Evolutionary conservation across 2,888 invertebrate species (phyloP).

Genomic region (Leptopilina syphax): DNA sequence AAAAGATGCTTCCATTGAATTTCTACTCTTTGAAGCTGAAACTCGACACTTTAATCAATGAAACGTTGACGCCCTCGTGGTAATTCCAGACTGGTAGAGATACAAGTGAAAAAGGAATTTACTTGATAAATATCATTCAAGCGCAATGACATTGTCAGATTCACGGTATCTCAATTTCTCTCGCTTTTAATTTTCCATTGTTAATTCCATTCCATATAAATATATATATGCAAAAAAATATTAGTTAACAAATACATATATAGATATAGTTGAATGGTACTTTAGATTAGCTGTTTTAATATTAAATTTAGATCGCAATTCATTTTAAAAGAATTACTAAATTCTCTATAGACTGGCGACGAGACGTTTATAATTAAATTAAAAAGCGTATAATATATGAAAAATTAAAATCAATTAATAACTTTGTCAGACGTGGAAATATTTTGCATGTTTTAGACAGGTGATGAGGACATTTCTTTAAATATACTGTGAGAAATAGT

Average conservation of each 20-base stretch:
- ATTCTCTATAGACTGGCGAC: too few relatives aligned
- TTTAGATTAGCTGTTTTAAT: too few relatives aligned
- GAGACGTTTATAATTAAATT: too few relatives aligned
- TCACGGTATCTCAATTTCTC: background rate
- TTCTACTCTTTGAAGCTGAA: constrained; percentile 28
- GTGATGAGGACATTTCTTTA: background rate
- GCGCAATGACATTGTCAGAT: background rate
- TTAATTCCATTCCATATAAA: background rate
- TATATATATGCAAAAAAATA: background rate
- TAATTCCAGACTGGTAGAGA: constrained; percentile 44
- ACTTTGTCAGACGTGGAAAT: constrained; percentile 52
- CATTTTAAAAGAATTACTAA: too few relatives aligned
- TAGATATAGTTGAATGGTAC: too few relatives aligned
- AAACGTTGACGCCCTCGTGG: constrained; percentile 38
- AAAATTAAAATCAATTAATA: constrained; percentile 64
- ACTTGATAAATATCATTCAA: constrained; percentile 51
- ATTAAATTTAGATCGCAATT: too few relatives aligned
- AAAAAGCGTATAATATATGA: too few relatives aligned
- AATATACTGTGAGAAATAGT: too few relatives aligned
- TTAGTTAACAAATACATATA: background rate
- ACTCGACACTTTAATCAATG: constrained; percentile 40
- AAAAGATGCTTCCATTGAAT: constrained; percentile 28
- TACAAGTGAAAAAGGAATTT: constrained; percentile 27
- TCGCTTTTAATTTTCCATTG: background rate
- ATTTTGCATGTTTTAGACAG: background rate